Conservation (phyloP, 2,888 invertebrate genomes). For the Cephonodes hylas region DNA sequence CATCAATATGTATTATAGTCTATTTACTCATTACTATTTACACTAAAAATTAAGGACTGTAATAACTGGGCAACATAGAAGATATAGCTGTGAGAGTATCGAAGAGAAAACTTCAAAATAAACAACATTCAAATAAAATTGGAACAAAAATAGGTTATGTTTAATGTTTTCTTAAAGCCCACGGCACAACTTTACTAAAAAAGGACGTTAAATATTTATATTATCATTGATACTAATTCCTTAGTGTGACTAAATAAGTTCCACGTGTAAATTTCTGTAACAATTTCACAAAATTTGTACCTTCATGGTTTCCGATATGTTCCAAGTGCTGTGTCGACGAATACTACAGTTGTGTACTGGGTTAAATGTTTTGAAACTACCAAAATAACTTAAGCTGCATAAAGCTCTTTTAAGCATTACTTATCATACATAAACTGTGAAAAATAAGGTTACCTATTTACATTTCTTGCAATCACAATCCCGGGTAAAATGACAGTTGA, state of each 20-base stretch:
- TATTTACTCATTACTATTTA: too few species aligned
- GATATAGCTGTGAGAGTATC: too few species aligned
- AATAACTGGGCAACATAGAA: too few species aligned
- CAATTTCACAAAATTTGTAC: background rate
- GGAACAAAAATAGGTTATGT: too few species aligned
- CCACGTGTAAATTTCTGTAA: background rate
- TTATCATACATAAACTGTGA: background rate
- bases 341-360: background rate
- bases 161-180: too few species aligned
- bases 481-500: background rate
- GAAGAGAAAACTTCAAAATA: too few species aligned
- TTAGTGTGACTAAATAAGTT: background rate
- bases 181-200: too few species aligned
- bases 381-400: slow-evolving; percentile 8
- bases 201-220: background rate
- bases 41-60: too few species aligned
- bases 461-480: background rate
- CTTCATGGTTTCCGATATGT: background rate
- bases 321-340: background rate
- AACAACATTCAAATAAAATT: too few species aligned
- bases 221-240: background rate
- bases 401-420: slow-evolving; percentile 25
- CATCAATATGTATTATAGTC: too few species aligned
- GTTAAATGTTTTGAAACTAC: slow-evolving; percentile 5
- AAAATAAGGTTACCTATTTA: background rate